A percentile compares a stretch with the other conserved stretches of the same genome.
These are phyloP conservation scores for Heliconius cydno DNA, from an alignment of 2,888 invertebrate genomes.

Conservation along the genomic window DNA sequence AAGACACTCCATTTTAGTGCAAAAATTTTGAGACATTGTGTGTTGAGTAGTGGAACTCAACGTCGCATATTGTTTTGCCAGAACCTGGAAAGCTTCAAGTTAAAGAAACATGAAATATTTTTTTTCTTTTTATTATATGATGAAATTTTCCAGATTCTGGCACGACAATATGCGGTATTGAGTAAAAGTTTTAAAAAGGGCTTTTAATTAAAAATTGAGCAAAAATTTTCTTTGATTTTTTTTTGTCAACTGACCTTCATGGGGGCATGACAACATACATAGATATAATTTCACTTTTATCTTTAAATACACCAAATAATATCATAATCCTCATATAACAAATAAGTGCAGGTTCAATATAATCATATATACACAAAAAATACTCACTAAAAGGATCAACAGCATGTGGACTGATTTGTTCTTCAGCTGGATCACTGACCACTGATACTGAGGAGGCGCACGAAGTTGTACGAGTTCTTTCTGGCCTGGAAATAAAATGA, in stretches of 20 bases:
- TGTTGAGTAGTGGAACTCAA: neutral
- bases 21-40: neutral
- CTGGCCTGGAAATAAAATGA: slow-evolving; percentile 58
- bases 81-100: too few species aligned
- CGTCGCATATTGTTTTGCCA: neutral
- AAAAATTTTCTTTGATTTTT: too few species aligned
- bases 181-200: too few species aligned
- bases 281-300: too few species aligned
- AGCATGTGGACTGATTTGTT: slow-evolving; percentile 57
- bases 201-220: too few species aligned
- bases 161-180: too few species aligned
- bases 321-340: neutral
- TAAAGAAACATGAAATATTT: too few species aligned
- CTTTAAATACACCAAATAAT: neutral
- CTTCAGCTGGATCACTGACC: slow-evolving; percentile 75
- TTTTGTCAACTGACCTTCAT: too few species aligned
- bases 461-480: slow-evolving; percentile 71
- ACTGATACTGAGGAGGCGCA: slow-evolving; percentile 78
- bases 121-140: too few species aligned
- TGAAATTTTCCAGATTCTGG: too few species aligned
- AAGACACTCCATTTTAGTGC: too few species aligned
- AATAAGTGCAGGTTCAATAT: neutral
- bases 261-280: too few species aligned
- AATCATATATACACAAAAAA: neutral
- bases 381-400: slow-evolving; percentile 78